Percentiles rank a stretch among this genome's conserved stretches.
Conservation (phyloP, 2,797 vertebrate species). For the Typhlichthys subterraneus region DNA sequence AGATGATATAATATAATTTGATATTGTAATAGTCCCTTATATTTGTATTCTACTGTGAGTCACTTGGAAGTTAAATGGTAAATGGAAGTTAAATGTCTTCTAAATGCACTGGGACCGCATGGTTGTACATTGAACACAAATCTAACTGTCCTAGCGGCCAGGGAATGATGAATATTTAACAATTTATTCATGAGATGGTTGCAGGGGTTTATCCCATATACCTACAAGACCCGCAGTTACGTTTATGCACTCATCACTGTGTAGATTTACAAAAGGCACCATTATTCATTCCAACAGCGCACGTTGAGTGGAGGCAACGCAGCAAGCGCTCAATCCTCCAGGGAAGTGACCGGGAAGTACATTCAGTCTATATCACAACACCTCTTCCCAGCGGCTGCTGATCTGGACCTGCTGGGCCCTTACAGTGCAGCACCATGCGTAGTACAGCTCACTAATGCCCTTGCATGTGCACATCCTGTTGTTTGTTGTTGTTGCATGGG, state of each 20-base stretch:
- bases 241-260: too few relatives aligned
- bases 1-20: too few relatives aligned
- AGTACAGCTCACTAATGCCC: slow-evolving; percentile 35
- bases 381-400: slow-evolving; percentile 36
- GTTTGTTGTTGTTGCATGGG: neutral
- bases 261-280: too few relatives aligned
- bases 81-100: neutral
- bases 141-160: neutral
- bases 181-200: neutral
- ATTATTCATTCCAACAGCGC: slow-evolving; percentile 22
- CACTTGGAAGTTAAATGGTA: neutral
- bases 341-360: slow-evolving; percentile 59
- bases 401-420: slow-evolving; percentile 53
- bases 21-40: too few relatives aligned
- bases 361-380: slow-evolving; percentile 32
- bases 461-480: slow-evolving; percentile 15
- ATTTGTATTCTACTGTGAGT: too few relatives aligned
- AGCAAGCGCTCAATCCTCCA: slow-evolving; percentile 22
- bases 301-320: slow-evolving; percentile 18
- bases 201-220: slow-evolving; percentile 20
- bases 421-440: slow-evolving; percentile 37
- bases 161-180: slow-evolving; percentile 9
- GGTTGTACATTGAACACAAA: neutral
- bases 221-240: neutral
- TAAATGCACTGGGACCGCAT: too few relatives aligned